A percentile compares a stretch with the other conserved stretches of the same genome.
phyloP scores from a whole-genome alignment of 1,140 invertebrate genomes.

The Brachionus paranguensis region DNA sequence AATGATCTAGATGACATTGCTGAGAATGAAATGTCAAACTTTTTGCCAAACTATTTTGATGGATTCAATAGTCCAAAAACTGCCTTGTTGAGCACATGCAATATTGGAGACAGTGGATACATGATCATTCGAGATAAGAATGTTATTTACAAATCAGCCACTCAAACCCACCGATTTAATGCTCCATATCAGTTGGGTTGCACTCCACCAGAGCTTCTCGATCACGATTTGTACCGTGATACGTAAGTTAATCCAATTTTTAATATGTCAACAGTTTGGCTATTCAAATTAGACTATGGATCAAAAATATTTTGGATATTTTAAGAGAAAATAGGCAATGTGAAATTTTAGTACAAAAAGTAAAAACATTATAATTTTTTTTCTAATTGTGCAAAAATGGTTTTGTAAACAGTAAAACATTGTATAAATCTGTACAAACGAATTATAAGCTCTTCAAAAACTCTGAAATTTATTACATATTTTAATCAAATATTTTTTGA shows the following conservation, averaged over 20 bases:
- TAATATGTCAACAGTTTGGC: too few relatives aligned
- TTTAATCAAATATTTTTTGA: too few relatives aligned
- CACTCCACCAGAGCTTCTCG: constrained; percentile 73
- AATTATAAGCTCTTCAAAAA: too few relatives aligned
- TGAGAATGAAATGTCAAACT: neutral
- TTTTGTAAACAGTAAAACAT: too few relatives aligned
- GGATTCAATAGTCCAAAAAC: neutral
- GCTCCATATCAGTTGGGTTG: constrained; percentile 91
- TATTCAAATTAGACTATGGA: too few relatives aligned
- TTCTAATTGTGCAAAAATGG: too few relatives aligned
- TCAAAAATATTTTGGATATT: too few relatives aligned
- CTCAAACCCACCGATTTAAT: constrained; percentile 97
- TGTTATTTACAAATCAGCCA: constrained; percentile 81
- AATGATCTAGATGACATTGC: neutral
- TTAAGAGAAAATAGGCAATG: too few relatives aligned
- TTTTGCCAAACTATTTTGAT: neutral
- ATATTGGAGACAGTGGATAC: constrained; percentile 96
- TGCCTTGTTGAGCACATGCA: constrained; percentile 64
- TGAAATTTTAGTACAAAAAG: too few relatives aligned
- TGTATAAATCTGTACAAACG: too few relatives aligned
- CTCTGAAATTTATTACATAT: too few relatives aligned
- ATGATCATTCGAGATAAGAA: constrained; percentile 75
- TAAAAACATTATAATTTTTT: too few relatives aligned
- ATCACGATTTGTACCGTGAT: constrained; percentile 70
- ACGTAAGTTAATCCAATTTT: constrained; percentile 59